Base-by-base conservation (phyloP, 2,797 vertebrate genomes). In the Poecilia velifera region DNA sequence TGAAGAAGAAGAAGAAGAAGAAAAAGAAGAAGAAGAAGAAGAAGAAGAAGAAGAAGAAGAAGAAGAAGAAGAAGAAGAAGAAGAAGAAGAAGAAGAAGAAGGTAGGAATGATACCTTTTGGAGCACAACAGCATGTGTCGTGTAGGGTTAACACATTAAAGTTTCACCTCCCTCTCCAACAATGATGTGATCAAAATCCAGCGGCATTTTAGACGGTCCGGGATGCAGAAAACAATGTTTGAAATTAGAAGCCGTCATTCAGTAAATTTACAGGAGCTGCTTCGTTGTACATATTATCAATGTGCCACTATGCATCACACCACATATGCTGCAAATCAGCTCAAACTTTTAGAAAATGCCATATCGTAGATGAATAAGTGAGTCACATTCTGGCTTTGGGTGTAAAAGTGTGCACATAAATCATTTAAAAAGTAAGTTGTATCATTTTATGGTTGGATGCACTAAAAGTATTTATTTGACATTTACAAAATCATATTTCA, bases 391-490 rank as follows among this genome's bases (percentile, higher is more conserved):
- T 71, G 10, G 43, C 41, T 12, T 36, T 68, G 57, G 55, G 68
- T 72, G 45, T 12, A 77, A 66, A 45, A 72, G 9, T 53, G 18
- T 2, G 25, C 25, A 43, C 2, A 71, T 46, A 71, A 28, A 46
- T n/a, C 43, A 70, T 25, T 43, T n/a, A 70, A 45, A 16, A 71
- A 71, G 25, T 28, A 45, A 1, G 41, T 46, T 46, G 5, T 18
- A 8, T 46, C 5, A 59, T 47, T 31, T 62, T 6, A 57, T n/a
- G 28, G 55, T 74, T 76, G 59, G 51, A 49, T 55, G 55, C 62
- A 10, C 51, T 73, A n/a, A 77, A 79, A 49, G 74, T 9, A 77
- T 84, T 80, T 73, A 46, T 72, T 78, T 22, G 84, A 64, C 72
- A 79, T 43, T n/a, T 80, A 76, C 73, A 14, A 74, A 76, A 53